Conservation (phyloP, 2,888 invertebrate genomes). For the Hyposoter dolosus region DNA sequence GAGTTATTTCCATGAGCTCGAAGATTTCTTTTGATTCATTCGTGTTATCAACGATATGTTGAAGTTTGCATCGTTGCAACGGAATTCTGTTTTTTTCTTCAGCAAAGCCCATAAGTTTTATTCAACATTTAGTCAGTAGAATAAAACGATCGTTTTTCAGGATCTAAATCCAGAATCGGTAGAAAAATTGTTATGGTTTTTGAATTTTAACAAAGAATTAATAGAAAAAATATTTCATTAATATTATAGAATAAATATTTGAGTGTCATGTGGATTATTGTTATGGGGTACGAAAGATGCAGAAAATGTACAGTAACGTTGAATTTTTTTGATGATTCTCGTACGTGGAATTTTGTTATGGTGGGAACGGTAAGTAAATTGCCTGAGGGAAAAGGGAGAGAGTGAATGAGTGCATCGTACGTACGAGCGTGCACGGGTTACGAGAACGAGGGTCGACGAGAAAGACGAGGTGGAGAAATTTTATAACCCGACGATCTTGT, state of each 20-base stretch:
- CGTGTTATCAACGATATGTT: neutral
- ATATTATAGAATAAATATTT: no score
- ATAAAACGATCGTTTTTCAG: neutral
- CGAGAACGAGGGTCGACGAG: constrained; percentile 33
- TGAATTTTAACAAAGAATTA: no score
- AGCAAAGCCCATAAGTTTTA: no score
- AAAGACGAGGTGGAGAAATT: constrained; percentile 32
- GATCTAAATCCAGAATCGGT: neutral
- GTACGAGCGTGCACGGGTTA: constrained; percentile 54
- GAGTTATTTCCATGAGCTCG: neutral
- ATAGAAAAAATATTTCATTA: neutral
- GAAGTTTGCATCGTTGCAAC: no score
- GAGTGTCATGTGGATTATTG: neutral
- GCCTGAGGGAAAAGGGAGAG: constrained; percentile 10
- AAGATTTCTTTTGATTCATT: neutral
- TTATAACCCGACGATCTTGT: constrained; percentile 28
- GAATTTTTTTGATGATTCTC: constrained; percentile 23
- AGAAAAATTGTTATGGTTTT: no score
- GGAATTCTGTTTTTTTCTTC: no score
- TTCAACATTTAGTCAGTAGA: no score
- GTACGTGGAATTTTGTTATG: constrained; percentile 53
- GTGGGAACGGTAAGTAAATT: constrained; percentile 51
- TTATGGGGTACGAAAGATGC: neutral
- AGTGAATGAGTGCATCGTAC: constrained; percentile 29
- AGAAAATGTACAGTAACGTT: neutral